phyloP scores from a whole-genome alignment of 2,797 vertebrate species.

The Emydoidea blandingii region DNA sequence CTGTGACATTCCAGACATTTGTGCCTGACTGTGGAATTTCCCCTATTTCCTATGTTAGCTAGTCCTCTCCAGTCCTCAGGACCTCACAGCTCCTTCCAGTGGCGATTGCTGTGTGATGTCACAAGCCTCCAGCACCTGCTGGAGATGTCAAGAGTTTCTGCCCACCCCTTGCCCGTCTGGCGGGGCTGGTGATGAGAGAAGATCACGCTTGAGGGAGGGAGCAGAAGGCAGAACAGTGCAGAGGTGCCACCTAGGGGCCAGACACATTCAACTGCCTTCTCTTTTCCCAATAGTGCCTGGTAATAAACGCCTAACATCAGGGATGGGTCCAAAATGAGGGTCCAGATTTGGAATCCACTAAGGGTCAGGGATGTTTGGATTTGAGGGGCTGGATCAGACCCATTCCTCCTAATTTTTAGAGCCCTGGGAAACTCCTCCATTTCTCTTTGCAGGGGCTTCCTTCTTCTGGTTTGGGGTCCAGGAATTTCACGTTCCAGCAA shows the following conservation, averaged over 20 bases:
- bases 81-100: not conserved
- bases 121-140: not conserved
- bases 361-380: not conserved
- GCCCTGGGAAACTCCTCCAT: not conserved
- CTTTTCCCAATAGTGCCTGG: fast-evolving
- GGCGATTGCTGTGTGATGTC: not conserved
- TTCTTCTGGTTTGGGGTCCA: not conserved
- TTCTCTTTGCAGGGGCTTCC: not conserved
- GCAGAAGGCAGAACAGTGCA: not conserved
- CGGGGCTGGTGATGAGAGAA: not conserved
- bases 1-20: not conserved
- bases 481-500: not conserved
- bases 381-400: not conserved
- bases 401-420: not conserved
- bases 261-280: not conserved
- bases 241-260: conserved; percentile 9
- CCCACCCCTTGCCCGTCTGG: not conserved
- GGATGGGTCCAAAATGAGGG: not conserved
- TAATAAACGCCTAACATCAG: not conserved
- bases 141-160: not conserved
- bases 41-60: not conserved
- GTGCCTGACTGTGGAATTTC: not conserved
- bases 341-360: not conserved
- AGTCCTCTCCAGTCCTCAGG: not conserved
- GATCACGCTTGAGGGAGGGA: not conserved